Percentiles rank a stretch among this genome's conserved stretches.
These are phyloP conservation scores for Trypoxylon attenuatum DNA, from an alignment of 2,888 invertebrate species.

Conservation along the genomic window DNA sequence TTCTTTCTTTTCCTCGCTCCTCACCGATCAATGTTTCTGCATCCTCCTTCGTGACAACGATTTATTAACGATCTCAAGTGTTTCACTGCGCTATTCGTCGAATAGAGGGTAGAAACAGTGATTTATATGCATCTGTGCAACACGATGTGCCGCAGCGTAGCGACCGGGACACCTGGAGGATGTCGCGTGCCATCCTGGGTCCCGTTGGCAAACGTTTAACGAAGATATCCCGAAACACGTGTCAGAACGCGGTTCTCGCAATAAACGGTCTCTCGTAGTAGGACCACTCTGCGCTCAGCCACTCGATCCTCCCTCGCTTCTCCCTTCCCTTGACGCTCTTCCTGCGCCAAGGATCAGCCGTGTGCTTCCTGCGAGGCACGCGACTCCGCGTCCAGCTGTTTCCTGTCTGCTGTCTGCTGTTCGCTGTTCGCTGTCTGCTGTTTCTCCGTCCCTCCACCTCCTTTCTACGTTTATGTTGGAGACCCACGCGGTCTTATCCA, in stretches of 20 bases:
- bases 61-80: conserved; percentile 24
- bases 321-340: conserved; percentile 7
- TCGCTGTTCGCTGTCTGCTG: conserved; percentile 70
- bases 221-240: conserved; percentile 58
- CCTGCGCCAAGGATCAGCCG: conserved; percentile 17
- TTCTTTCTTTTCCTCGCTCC: conserved; percentile 11
- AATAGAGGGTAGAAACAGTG: too few relatives aligned
- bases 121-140: too few relatives aligned
- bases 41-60: too few relatives aligned
- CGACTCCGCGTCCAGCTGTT: conserved; percentile 70
- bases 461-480: conserved; percentile 15
- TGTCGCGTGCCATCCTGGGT: conserved; percentile 60
- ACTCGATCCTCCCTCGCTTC: conserved; percentile 38
- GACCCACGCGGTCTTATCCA: too few relatives aligned
- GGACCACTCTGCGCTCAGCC: conserved; percentile 20
- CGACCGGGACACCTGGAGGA: conserved; percentile 57
- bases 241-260: conserved; percentile 45
- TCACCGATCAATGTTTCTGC: too few relatives aligned
- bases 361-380: conserved; percentile 58
- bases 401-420: conserved; percentile 69
- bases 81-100: neutral
- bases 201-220: conserved; percentile 60
- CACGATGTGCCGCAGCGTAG: too few relatives aligned
- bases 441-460: conserved; percentile 30
- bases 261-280: conserved; percentile 41